Percentiles rank a stretch among this genome's conserved stretches.
phyloP scores from a whole-genome alignment of 2,113 vertebrate species.

The Aythya baeri region DNA sequence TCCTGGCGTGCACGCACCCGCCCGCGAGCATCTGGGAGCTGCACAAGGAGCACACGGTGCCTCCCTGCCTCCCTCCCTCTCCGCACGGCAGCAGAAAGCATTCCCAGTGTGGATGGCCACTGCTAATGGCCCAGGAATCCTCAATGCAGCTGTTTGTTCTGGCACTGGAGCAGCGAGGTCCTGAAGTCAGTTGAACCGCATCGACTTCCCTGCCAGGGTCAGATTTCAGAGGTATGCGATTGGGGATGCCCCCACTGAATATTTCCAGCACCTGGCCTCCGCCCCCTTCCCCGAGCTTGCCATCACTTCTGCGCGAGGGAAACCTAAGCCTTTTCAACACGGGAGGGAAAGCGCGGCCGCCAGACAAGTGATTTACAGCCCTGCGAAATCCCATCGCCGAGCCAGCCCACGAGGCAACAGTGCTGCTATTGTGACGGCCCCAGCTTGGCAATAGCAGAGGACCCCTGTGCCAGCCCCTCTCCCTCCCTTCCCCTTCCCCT shows the following conservation, averaged over 20 bases:
- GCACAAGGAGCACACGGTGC: neutral
- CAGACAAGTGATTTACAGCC: neutral
- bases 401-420: neutral
- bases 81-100: neutral
- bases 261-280: constrained; percentile 1
- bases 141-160: constrained; percentile 47
- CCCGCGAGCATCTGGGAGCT: neutral
- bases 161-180: constrained; percentile 15
- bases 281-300: neutral
- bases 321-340: neutral
- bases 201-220: constrained; percentile 24
- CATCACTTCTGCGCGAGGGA: neutral
- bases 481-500: neutral
- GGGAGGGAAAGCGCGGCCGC: neutral
- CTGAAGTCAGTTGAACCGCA: constrained; percentile 28
- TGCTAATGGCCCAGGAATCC: constrained; percentile 38
- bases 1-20: neutral
- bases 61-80: neutral
- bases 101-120: constrained; percentile 22
- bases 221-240: constrained; percentile 20
- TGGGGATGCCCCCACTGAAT: constrained; percentile 3
- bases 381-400: neutral
- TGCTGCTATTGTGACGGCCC: neutral
- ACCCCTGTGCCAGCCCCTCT: neutral
- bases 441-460: neutral